Evolutionary conservation across 2,113 vertebrate species (phyloP).

Genomic region (Leptobrachium leishanense): DNA sequence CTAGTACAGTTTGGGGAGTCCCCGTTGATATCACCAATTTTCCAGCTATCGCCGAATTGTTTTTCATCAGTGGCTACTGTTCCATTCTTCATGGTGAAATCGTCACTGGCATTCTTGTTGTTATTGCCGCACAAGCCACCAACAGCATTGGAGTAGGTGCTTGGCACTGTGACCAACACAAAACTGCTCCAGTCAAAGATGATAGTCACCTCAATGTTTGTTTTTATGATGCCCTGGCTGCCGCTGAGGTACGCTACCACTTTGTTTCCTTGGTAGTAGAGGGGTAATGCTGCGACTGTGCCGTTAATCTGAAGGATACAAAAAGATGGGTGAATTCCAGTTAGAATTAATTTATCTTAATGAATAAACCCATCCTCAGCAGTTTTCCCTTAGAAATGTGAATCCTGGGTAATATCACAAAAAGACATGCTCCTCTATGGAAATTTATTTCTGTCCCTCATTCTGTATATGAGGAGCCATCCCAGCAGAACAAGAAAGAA

Average conservation of each 20-base stretch:
- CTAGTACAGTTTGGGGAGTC: conserved; percentile 47
- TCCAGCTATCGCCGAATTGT: conserved; percentile 54
- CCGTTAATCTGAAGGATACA: conserved; percentile 48
- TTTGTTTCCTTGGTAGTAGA: background rate
- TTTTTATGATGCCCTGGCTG: conserved; percentile 29
- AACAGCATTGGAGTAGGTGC: conserved; percentile 53
- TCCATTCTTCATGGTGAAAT: conserved; percentile 62
- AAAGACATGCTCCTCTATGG: too few relatives aligned
- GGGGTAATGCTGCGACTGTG: conserved; percentile 18
- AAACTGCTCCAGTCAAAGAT: conserved; percentile 50
- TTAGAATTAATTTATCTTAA: too few relatives aligned
- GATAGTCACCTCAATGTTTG: conserved; percentile 41
- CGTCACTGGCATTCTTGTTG: conserved; percentile 55
- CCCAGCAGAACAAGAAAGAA: too few relatives aligned
- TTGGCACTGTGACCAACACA: conserved; percentile 54
- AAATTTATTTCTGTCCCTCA: too few relatives aligned
- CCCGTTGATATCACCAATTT: conserved; percentile 48
- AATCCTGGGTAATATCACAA: too few relatives aligned
- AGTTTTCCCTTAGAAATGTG: too few relatives aligned
- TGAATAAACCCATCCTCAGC: too few relatives aligned
- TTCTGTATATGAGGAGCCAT: too few relatives aligned
- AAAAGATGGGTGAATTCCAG: conserved; percentile 5
- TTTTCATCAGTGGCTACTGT: background rate
- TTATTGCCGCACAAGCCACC: conserved; percentile 73
- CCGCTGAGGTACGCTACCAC: conserved; percentile 10